Percentiles rank a stretch among this genome's conserved stretches.
phyloP scores from a whole-genome alignment of 1,140 invertebrate species.

The Protaetia brevitarsis region DNA sequence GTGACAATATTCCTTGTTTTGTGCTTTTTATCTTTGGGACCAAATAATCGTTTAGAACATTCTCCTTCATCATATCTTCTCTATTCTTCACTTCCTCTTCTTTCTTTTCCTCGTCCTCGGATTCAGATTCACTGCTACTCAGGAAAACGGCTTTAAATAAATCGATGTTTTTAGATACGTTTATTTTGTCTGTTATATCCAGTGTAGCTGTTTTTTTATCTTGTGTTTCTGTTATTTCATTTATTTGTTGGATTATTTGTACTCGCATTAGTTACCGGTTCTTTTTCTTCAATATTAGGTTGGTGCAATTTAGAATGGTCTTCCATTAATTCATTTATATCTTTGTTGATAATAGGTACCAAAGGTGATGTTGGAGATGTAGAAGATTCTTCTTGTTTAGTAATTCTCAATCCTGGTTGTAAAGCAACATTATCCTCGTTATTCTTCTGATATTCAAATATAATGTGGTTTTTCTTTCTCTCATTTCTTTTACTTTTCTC shows the following conservation, averaged over 20 bases:
- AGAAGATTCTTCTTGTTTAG: slow-evolving; percentile 5
- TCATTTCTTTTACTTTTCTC: slow-evolving; percentile 34
- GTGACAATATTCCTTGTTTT: slow-evolving; percentile 45
- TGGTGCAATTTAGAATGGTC: neutral
- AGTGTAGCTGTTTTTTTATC: neutral
- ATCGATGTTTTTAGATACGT: slow-evolving; percentile 44
- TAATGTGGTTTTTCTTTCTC: slow-evolving; percentile 40
- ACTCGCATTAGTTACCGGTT: neutral
- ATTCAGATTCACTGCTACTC: slow-evolving; percentile 44
- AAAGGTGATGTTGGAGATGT: neutral
- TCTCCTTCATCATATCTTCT: slow-evolving; percentile 27
- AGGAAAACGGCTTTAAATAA: slow-evolving; percentile 46
- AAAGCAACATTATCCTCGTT: slow-evolving; percentile 32
- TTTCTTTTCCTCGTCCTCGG: slow-evolving; percentile 33
- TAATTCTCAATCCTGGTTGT: slow-evolving; percentile 35
- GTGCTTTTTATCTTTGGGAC: slow-evolving; percentile 45
- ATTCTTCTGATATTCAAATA: slow-evolving; percentile 46
- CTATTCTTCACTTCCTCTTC: slow-evolving; percentile 26
- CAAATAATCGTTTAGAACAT: slow-evolving; percentile 39
- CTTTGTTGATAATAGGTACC: neutral
- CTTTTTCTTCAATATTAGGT: neutral
- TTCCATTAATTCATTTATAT: neutral
- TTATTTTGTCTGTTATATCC: slow-evolving; percentile 44
- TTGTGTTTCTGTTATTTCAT: neutral
- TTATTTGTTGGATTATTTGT: neutral